These are phyloP conservation scores for Sebastes schlegelii DNA, from an alignment of 2,113 vertebrate genomes.

Conservation along the genomic window DNA sequence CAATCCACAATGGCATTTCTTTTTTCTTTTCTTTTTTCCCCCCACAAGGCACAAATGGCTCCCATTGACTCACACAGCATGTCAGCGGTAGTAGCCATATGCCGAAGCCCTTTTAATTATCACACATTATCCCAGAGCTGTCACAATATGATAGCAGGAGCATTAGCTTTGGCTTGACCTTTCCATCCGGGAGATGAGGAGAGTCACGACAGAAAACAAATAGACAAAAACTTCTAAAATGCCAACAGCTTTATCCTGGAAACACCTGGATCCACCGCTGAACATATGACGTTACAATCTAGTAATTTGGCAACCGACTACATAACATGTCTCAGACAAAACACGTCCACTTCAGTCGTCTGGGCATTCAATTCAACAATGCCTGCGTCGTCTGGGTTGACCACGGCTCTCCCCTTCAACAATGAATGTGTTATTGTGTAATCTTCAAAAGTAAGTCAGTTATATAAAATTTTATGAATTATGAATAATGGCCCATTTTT, in stretches of 20 bases:
- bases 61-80: constrained; percentile 40
- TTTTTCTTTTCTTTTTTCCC: neutral
- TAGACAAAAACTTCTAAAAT: constrained; percentile 22
- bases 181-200: constrained; percentile 32
- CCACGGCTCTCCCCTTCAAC: constrained; percentile 48
- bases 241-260: neutral
- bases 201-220: neutral
- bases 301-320: neutral
- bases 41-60: constrained; percentile 14
- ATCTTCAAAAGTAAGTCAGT: constrained; percentile 70
- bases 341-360: constrained; percentile 6
- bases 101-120: constrained; percentile 71
- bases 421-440: constrained; percentile 67
- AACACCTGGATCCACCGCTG: neutral
- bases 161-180: constrained; percentile 55
- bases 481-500: constrained; percentile 71
- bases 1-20: neutral
- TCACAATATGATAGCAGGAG: constrained; percentile 42
- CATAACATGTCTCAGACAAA: neutral
- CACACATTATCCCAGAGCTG: constrained; percentile 53
- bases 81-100: constrained; percentile 54
- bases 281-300: neutral
- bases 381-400: constrained; percentile 10
- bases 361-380: neutral
- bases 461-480: constrained; percentile 74